Percentiles rank a stretch among this genome's conserved stretches.
These are phyloP conservation scores for Drosophila flavopinicola DNA, from an alignment of 2,888 invertebrate species.

Conservation along the genomic window DNA sequence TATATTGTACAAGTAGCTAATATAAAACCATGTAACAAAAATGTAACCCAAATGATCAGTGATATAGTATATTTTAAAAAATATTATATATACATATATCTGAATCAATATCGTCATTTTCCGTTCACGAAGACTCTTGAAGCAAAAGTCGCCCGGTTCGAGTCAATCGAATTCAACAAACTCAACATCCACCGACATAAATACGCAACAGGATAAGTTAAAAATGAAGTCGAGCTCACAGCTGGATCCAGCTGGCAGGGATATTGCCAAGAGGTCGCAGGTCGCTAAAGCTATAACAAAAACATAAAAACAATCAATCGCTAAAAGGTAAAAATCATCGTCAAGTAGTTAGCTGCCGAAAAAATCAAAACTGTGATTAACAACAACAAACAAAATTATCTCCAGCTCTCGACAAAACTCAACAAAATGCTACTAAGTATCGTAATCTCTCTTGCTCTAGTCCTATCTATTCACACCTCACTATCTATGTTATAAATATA, in stretches of 20 bases:
- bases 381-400: slow-evolving; percentile 13
- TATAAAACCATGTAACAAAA: slow-evolving; percentile 15
- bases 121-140: slow-evolving; percentile 68
- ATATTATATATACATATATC: slow-evolving; percentile 23
- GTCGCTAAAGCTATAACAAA: slow-evolving; percentile 18
- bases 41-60: slow-evolving; percentile 19
- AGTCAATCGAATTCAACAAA: slow-evolving; percentile 76
- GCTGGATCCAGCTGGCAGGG: slow-evolving; percentile 7
- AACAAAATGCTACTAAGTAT: slow-evolving; percentile 30
- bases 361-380: slow-evolving; percentile 24
- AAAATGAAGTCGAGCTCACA: slow-evolving; percentile 50
- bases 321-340: slow-evolving; percentile 36
- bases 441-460: neutral
- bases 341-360: neutral
- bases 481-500: slow-evolving; percentile 20
- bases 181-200: slow-evolving; percentile 70
- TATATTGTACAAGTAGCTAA: slow-evolving; percentile 29
- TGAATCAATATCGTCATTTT: slow-evolving; percentile 39
- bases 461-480: neutral
- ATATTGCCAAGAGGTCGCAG: slow-evolving; percentile 17
- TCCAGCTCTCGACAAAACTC: slow-evolving; percentile 1
- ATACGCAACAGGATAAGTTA: slow-evolving; percentile 64
- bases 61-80: slow-evolving; percentile 17
- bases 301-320: slow-evolving; percentile 24
- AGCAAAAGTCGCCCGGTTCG: slow-evolving; percentile 67